Percentiles rank a stretch among this genome's conserved stretches.
These are phyloP conservation scores for Scaptodrosophila lebanonensis DNA, from an alignment of 1,140 invertebrate genomes.

Conservation along the genomic window DNA sequence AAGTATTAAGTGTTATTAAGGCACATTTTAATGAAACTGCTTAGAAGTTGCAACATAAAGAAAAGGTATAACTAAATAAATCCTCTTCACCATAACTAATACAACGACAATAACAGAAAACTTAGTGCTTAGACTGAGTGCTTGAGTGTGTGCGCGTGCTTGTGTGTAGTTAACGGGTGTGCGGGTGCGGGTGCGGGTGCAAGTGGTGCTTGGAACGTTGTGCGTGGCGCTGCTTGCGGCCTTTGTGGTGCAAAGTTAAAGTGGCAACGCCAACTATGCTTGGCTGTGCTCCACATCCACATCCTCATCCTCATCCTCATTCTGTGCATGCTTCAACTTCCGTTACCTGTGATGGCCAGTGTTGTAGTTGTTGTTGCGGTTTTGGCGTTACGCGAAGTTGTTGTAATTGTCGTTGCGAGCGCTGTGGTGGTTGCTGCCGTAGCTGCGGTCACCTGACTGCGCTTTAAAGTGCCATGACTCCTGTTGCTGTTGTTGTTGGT, in stretches of 20 bases:
- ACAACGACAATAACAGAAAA: no score
- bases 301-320: no score
- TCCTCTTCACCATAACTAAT: no score
- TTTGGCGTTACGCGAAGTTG: constrained; percentile 69
- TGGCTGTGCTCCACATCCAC: no score
- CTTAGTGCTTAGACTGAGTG: no score
- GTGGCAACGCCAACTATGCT: no score
- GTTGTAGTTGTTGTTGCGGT: constrained; percentile 69
- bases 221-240: constrained; percentile 15
- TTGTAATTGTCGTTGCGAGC: constrained; percentile 69
- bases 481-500: constrained; percentile 27
- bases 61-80: no score
- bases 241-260: constrained; percentile 54
- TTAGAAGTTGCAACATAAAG: no score
- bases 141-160: constrained; percentile 7
- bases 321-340: no score
- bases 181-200: not conserved
- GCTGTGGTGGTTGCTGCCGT: constrained; percentile 63
- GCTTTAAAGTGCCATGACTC: constrained; percentile 36
- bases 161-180: constrained; percentile 4
- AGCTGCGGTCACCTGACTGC: constrained; percentile 52
- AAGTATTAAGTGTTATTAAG: no score
- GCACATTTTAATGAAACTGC: no score
- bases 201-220: no score
- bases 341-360: constrained; percentile 73